Percentiles rank a stretch among this genome's conserved stretches.
Conservation (phyloP, 2,113 vertebrate species). For the Acrocephalus arundinaceus region DNA sequence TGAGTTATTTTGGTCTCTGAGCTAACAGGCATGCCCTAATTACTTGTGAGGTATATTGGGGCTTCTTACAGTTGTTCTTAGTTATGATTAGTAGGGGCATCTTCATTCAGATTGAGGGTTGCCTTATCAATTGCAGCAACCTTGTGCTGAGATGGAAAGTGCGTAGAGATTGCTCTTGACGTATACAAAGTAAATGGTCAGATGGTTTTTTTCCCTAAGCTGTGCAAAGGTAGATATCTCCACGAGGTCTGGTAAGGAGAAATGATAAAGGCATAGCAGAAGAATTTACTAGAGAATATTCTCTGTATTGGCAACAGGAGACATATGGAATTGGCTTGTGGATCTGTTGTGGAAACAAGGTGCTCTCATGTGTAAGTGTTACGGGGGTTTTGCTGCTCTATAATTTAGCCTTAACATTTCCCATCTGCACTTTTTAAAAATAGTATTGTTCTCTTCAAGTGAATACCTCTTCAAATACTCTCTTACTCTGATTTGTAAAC, state of each 20-base stretch:
- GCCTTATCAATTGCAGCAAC: background rate
- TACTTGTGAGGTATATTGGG: accelerated
- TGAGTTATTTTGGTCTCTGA: background rate
- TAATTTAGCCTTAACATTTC: background rate
- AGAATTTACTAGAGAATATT: background rate
- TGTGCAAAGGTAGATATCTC: background rate
- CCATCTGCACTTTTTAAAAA: background rate
- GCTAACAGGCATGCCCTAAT: background rate
- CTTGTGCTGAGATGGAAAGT: background rate
- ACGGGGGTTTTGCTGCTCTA: background rate
- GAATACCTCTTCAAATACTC: background rate
- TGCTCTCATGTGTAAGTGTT: background rate
- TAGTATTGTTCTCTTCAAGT: background rate
- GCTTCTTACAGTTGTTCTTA: background rate
- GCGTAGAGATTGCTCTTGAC: background rate
- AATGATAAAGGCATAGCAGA: background rate
- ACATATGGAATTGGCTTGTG: background rate
- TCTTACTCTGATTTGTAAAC: background rate
- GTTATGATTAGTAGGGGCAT: background rate
- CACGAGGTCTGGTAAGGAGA: background rate
- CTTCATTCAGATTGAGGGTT: background rate
- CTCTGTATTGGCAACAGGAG: background rate
- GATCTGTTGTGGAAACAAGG: background rate
- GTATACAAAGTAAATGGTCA: background rate
- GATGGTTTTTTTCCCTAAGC: background rate